Base-by-base conservation (phyloP, 2,113 vertebrate genomes). In the Gobiocypris rarus region DNA sequence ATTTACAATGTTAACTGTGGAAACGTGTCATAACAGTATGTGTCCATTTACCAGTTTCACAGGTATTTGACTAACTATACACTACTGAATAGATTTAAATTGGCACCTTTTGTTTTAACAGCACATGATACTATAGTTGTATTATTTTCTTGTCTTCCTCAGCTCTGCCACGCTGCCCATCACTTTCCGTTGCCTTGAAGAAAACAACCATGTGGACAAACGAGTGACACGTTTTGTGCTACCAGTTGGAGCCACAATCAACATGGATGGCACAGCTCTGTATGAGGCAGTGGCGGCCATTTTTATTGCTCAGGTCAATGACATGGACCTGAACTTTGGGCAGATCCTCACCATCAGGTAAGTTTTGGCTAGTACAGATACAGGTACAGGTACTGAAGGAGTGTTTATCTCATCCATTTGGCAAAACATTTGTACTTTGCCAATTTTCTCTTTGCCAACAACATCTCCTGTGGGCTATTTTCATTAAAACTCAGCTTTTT, bases 331-430 rank as follows among this genome's bases (percentile, higher is more conserved):
- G 6, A 97, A 98, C 92, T 96, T 99, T 75, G 97, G 98, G 41
- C 96, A 99, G 92, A 98, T 99, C 92, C 96, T 98, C 83, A 99
- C 97, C 50, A 98, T 99, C 92, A 99, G 97, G 98, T 99, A 92
- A 88, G 10, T 38, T 8, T 31, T 38, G 9, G 19, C 43, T 8
- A 45, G 22, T 19, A 43, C n/a, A n/a, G n/a, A n/a, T n/a, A n/a
- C 31, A 61, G 5, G 38, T 45, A 19, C 56, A 79, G 2, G 14
- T 45, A 7, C 74, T 38, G 63, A 67, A 67, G 31, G 31, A 67
- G 65, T 69, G 31, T 38, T 67, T 69, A 69, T 69, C 15, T 26
- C n/a, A 74, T 50, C 11, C 24, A 28, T 65, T 28, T 65, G 1
- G 58, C 14, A 67, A 67, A 28, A 28, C 52, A 54, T 19, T 19